Percentiles rank a stretch among this genome's conserved stretches.
These are phyloP conservation scores for Arenaria interpres DNA, from an alignment of 2,113 vertebrate species.

Conservation along the genomic window DNA sequence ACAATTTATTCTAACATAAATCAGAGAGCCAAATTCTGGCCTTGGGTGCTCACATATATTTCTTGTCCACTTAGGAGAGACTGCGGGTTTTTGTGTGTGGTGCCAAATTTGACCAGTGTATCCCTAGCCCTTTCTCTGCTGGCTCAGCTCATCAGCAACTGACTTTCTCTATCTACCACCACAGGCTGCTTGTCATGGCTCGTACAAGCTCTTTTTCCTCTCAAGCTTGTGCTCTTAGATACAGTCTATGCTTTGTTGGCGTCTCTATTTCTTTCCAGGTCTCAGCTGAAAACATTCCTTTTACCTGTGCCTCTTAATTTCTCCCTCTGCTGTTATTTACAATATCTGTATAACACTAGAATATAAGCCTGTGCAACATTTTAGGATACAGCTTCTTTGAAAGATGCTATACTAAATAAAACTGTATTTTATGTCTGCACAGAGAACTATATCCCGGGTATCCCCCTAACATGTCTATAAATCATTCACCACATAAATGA, in stretches of 20 bases:
- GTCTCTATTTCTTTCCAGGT: neutral
- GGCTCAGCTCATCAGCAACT: neutral
- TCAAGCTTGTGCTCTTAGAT: neutral
- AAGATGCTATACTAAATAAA: conserved; percentile 18
- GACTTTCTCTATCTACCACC: neutral
- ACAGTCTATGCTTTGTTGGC: neutral
- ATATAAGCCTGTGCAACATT: conserved; percentile 4
- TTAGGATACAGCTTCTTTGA: conserved; percentile 15
- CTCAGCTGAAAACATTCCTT: conserved; percentile 16
- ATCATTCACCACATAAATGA: conserved; percentile 3
- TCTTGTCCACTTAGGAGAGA: neutral
- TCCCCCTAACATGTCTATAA: neutral
- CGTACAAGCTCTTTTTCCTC: neutral
- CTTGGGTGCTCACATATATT: neutral
- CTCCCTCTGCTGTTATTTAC: conserved; percentile 26
- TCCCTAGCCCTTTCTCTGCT: neutral
- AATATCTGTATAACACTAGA: neutral
- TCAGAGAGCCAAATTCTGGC: neutral
- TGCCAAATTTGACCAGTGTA: neutral
- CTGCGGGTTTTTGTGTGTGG: neutral
- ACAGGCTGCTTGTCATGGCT: neutral
- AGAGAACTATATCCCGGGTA: neutral
- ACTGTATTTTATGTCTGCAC: conserved; percentile 17
- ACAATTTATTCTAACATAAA: neutral
- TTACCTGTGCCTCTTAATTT: neutral